Evolutionary conservation across 2,113 vertebrate genomes (phyloP).

Genomic region (Elgaria multicarinata): DNA sequence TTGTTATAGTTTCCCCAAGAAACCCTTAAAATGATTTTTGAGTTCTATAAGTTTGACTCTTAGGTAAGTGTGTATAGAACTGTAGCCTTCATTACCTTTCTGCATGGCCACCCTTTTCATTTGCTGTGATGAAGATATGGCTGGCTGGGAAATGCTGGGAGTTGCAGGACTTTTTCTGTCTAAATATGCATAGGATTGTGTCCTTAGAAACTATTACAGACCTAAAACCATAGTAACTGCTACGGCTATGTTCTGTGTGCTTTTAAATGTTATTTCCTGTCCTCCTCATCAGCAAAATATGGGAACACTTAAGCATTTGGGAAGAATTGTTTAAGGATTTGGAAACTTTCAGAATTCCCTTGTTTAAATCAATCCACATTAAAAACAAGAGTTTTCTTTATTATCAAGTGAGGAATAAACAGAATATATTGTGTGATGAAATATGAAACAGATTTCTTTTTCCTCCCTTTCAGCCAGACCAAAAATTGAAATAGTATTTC

Average conservation of each 20-base stretch:
- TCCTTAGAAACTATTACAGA: slow-evolving; percentile 17
- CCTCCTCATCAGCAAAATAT: slow-evolving; percentile 53
- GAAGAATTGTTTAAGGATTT: slow-evolving; percentile 70
- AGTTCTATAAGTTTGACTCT: no score
- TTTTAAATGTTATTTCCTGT: slow-evolving; percentile 59
- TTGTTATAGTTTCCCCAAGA: not conserved
- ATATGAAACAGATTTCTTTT: slow-evolving; percentile 32
- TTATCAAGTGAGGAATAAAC: slow-evolving; percentile 55
- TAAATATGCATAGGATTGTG: no score
- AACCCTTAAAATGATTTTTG: not conserved
- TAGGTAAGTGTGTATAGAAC: no score
- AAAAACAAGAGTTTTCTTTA: slow-evolving; percentile 66
- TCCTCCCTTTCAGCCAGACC: slow-evolving; percentile 9
- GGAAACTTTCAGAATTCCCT: slow-evolving; percentile 67
- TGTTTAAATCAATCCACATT: slow-evolving; percentile 59
- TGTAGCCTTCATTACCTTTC: not conserved
- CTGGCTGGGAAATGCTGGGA: no score
- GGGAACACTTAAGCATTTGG: slow-evolving; percentile 72
- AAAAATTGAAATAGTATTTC: slow-evolving; percentile 41
- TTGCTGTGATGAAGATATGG: slow-evolving; percentile 32
- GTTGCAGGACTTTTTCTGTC: no score
- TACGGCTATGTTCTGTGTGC: slow-evolving; percentile 56
- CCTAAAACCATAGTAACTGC: slow-evolving; percentile 50
- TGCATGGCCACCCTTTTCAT: slow-evolving; percentile 31
- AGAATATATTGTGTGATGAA: slow-evolving; percentile 37